These are phyloP conservation scores for Elaphurus davidianus DNA, from an alignment of 2,113 vertebrate species.

Conservation along the genomic window DNA sequence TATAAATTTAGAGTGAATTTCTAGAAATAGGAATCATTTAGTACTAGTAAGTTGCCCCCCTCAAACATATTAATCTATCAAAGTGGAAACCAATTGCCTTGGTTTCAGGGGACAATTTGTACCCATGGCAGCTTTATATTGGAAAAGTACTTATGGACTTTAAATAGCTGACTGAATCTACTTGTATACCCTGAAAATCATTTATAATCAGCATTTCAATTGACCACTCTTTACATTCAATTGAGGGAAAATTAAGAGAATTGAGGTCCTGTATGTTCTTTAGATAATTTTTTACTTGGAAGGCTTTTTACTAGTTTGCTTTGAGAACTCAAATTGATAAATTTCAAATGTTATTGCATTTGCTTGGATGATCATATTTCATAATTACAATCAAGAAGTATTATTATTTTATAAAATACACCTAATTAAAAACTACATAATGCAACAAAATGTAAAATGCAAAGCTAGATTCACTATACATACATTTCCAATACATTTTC, in stretches of 20 bases:
- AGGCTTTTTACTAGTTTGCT: not conserved
- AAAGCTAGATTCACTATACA: not conserved
- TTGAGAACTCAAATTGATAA: not conserved
- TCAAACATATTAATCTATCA: not conserved
- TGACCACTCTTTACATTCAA: not conserved
- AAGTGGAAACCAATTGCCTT: not conserved
- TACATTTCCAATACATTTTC: not conserved
- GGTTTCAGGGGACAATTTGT: not conserved
- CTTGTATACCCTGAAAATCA: not conserved
- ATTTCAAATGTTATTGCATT: not conserved
- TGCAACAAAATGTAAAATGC: not conserved
- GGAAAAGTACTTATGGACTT: not conserved
- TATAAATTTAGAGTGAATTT: not conserved
- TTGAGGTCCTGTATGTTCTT: not conserved
- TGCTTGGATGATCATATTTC: not conserved
- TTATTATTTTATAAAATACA: not conserved
- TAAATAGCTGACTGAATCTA: not conserved
- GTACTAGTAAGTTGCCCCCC: not conserved
- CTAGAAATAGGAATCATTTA: not conserved
- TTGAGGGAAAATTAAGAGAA: not conserved
- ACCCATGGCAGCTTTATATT: not conserved
- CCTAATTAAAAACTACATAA: not conserved
- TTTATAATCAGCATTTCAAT: conserved; percentile 4
- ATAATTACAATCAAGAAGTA: not conserved
- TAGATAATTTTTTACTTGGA: not conserved